Conservation (phyloP, 2,797 vertebrate species). For the Gobionotothen gibberifrons region DNA sequence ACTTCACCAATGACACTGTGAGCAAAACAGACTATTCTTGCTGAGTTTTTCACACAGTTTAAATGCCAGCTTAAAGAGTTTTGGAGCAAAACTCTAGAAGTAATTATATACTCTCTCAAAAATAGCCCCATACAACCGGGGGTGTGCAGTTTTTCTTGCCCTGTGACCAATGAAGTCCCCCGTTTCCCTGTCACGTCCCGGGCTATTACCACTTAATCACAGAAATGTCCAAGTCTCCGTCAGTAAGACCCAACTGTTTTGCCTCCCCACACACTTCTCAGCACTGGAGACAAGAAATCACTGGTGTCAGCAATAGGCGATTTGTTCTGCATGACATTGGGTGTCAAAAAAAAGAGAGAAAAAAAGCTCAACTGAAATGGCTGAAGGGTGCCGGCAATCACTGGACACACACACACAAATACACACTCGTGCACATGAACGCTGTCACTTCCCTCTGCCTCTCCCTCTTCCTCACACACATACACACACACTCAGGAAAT, state of each 20-base stretch:
- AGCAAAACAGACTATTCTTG: slow-evolving; percentile 7
- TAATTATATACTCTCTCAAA: slow-evolving; percentile 46
- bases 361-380: slow-evolving; percentile 53
- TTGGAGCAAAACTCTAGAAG: slow-evolving; percentile 42
- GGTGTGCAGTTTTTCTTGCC: slow-evolving; percentile 53
- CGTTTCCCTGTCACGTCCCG: slow-evolving; percentile 63
- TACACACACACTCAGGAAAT: slow-evolving; percentile 45
- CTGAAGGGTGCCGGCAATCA: slow-evolving; percentile 62
- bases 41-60: slow-evolving; percentile 8
- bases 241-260: slow-evolving; percentile 70
- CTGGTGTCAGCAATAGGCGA: slow-evolving; percentile 73
- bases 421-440: background rate
- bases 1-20: background rate
- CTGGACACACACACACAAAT: slow-evolving; percentile 39
- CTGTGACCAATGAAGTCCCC: slow-evolving; percentile 59
- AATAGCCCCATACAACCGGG: slow-evolving; percentile 45
- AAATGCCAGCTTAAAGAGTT: slow-evolving; percentile 28
- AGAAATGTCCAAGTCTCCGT: slow-evolving; percentile 64
- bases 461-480: slow-evolving; percentile 4
- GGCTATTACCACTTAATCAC: slow-evolving; percentile 75
- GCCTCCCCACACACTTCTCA: slow-evolving; percentile 72
- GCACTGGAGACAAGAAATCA: slow-evolving; percentile 67
- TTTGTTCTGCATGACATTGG: slow-evolving; percentile 78
- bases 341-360: slow-evolving; percentile 56
- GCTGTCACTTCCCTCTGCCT: too few relatives aligned